A percentile compares a stretch with the other conserved stretches of the same genome.
Conservation (phyloP, 2,888 invertebrate species). For the Nudaria mundana region DNA sequence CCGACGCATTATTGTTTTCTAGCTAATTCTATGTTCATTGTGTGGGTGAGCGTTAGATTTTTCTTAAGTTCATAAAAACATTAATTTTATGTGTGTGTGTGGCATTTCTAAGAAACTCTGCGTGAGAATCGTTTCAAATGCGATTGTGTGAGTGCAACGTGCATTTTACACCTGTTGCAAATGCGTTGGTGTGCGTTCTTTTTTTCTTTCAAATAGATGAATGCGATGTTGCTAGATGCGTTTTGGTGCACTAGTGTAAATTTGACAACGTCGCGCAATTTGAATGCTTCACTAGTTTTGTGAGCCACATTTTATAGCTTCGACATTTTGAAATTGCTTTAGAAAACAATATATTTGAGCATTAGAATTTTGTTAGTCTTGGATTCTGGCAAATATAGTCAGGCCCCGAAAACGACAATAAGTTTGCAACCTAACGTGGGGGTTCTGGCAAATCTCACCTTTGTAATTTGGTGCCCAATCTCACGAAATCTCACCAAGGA, state of each 20-base stretch:
- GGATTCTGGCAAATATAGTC: background rate
- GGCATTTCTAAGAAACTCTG: slow-evolving; percentile 54
- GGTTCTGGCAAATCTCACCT: too few relatives aligned
- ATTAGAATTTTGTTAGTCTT: background rate
- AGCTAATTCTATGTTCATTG: slow-evolving; percentile 30
- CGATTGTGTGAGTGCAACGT: slow-evolving; percentile 39
- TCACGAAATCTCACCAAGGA: too few relatives aligned
- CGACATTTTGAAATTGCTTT: background rate
- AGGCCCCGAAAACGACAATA: too few relatives aligned
- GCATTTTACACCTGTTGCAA: slow-evolving; percentile 54
- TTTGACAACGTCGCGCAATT: slow-evolving; percentile 76
- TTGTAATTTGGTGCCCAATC: too few relatives aligned
- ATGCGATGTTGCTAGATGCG: slow-evolving; percentile 73
- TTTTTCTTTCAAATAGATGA: slow-evolving; percentile 42
- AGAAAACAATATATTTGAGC: background rate
- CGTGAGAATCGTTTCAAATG: slow-evolving; percentile 28
- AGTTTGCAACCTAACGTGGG: too few relatives aligned
- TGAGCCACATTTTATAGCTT: background rate
- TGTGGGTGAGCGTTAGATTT: slow-evolving; percentile 53
- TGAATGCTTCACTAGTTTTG: slow-evolving; percentile 35
- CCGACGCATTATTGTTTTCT: slow-evolving; percentile 49
- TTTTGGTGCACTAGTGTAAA: slow-evolving; percentile 62
- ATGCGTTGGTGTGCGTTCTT: slow-evolving; percentile 29
- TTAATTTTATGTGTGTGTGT: slow-evolving; percentile 30
- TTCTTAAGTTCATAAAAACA: slow-evolving; percentile 44